Conservation (phyloP, 37 sponge, comb jelly and placozoan genomes). For the Halisarca cf. caerulea region DNA sequence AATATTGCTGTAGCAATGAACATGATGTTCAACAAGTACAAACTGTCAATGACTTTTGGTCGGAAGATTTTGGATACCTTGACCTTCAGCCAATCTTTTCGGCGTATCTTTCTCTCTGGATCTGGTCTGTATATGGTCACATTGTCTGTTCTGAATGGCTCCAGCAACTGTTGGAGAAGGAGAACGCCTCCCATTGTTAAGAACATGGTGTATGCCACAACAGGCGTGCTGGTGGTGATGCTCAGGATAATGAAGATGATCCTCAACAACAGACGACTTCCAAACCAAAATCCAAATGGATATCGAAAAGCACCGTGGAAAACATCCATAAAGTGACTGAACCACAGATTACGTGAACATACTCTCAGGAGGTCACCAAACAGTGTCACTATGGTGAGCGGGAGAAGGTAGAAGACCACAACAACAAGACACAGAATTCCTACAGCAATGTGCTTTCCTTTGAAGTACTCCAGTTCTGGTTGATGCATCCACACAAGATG, state of each 20-base stretch:
- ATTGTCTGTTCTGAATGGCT: background rate
- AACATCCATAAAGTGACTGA: constrained; percentile 17
- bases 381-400: background rate
- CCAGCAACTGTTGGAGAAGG: background rate
- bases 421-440: background rate
- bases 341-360: background rate
- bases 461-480: constrained; percentile 8
- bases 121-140: background rate
- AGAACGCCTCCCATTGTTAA: background rate
- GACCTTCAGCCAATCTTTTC: background rate
- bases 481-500: constrained; percentile 16
- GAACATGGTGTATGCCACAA: background rate
- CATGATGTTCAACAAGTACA: background rate
- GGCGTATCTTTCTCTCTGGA: background rate
- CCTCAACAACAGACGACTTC: background rate
- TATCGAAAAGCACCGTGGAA: constrained; percentile 4
- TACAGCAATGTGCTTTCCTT: constrained; percentile 3
- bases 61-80: background rate
- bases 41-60: background rate
- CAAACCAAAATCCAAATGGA: constrained; percentile 19
- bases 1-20: background rate
- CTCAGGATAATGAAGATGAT: background rate
- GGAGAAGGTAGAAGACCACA: background rate
- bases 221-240: background rate
- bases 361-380: constrained; percentile 10